phyloP scores from a whole-genome alignment of 2,888 invertebrate genomes.

The Hypomecis punctinalis region DNA sequence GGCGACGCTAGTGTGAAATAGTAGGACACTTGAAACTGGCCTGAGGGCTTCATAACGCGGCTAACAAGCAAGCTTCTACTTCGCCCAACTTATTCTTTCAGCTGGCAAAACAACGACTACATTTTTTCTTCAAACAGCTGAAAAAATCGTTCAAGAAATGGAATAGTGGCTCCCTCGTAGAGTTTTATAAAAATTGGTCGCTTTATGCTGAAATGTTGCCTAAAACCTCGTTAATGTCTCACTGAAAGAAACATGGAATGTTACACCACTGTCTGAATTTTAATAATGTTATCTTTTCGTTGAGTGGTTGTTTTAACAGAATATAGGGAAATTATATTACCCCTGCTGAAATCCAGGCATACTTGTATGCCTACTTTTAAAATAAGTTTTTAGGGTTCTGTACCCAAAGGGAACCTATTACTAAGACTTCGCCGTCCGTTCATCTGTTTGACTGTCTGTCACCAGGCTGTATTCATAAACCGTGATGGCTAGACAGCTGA shows the following conservation, averaged over 20 bases:
- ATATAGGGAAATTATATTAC: too few species aligned
- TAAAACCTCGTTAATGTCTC: slow-evolving; percentile 13
- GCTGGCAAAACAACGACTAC: not conserved
- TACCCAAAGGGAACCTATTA: too few species aligned
- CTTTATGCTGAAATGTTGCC: slow-evolving; percentile 2
- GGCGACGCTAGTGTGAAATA: slow-evolving; percentile 9
- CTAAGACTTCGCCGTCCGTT: too few species aligned
- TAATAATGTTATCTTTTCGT: not conserved
- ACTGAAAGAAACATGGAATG: not conserved
- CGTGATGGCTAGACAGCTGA: too few species aligned
- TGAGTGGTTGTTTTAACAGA: too few species aligned
- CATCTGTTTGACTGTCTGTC: too few species aligned
- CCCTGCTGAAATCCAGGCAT: too few species aligned
- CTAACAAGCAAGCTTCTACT: slow-evolving; percentile 10
- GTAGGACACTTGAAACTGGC: slow-evolving; percentile 6
- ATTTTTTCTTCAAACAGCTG: too few species aligned
- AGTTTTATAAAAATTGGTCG: not conserved
- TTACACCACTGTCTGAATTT: not conserved
- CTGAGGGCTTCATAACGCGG: slow-evolving; percentile 8
- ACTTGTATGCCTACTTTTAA: too few species aligned
- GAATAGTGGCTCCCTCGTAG: not conserved
- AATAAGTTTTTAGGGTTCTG: too few species aligned
- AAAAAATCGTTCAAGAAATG: not conserved
- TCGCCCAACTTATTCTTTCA: not conserved
- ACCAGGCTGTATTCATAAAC: too few species aligned